phyloP scores from a whole-genome alignment of 2,888 invertebrate species.

The Platypus cylindrus region DNA sequence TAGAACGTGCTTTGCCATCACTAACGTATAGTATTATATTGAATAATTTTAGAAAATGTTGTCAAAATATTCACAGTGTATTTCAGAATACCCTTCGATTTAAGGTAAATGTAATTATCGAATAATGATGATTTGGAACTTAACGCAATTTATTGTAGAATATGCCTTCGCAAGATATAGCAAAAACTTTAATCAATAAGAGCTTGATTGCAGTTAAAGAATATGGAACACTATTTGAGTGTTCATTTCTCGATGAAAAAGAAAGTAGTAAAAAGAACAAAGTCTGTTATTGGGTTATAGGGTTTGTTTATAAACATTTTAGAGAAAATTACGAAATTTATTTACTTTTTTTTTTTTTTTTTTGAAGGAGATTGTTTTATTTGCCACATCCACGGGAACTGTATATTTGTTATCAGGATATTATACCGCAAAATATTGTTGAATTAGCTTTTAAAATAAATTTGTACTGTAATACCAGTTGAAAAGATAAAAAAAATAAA shows the following conservation, averaged over 20 bases:
- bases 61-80: constrained; percentile 58
- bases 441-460: constrained; percentile 66
- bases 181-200: constrained; percentile 47
- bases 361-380: constrained; percentile 51
- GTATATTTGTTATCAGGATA: constrained; percentile 78
- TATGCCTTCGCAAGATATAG: constrained; percentile 35
- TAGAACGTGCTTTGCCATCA: constrained; percentile 27
- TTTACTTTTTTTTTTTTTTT: constrained; percentile 1
- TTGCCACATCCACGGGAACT: constrained; percentile 66
- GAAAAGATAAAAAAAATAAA: no score
- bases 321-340: background rate
- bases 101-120: constrained; percentile 32
- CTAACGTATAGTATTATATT: constrained; percentile 40
- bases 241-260: constrained; percentile 35
- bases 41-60: constrained; percentile 56
- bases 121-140: background rate
- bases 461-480: constrained; percentile 18
- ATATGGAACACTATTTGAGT: constrained; percentile 66
- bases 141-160: constrained; percentile 25
- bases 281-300: constrained; percentile 68
- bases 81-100: constrained; percentile 55
- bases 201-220: constrained; percentile 71
- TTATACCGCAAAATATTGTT: constrained; percentile 74
- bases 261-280: constrained; percentile 32
- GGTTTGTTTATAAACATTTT: constrained; percentile 38